Conservation (phyloP, 2,797 vertebrate genomes). For the Danio aesculapii region DNA sequence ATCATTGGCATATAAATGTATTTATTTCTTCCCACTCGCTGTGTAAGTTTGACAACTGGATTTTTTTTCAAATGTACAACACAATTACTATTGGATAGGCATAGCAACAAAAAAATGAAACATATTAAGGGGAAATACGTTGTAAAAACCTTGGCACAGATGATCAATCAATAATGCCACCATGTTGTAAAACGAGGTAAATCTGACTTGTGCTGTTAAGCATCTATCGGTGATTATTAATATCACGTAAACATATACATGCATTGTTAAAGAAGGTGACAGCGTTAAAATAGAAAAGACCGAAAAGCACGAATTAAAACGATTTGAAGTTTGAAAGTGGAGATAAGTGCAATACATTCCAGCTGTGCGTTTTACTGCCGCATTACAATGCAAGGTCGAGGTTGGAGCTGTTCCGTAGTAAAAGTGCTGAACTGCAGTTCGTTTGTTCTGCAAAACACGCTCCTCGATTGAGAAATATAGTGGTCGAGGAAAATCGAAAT, state of each 20-base stretch:
- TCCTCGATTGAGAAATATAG: conserved; percentile 37
- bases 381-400: conserved; percentile 64
- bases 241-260: conserved; percentile 82
- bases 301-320: conserved; percentile 80
- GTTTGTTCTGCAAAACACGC: conserved; percentile 65
- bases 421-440: conserved; percentile 80
- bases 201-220: conserved; percentile 62
- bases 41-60: conserved; percentile 84
- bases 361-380: conserved; percentile 65
- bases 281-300: conserved; percentile 77
- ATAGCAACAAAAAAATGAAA: conserved; percentile 81
- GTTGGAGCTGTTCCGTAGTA: conserved; percentile 79
- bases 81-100: conserved; percentile 83
- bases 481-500: conserved; percentile 23
- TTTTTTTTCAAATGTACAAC: conserved; percentile 77
- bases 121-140: conserved; percentile 49
- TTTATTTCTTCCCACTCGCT: conserved; percentile 84
- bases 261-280: conserved; percentile 75
- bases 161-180: conserved; percentile 79
- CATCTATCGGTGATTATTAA: conserved; percentile 70
- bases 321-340: conserved; percentile 77
- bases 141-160: conserved; percentile 75
- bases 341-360: conserved; percentile 81
- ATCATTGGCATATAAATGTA: conserved; percentile 88
- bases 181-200: conserved; percentile 74